phyloP scores from a whole-genome alignment of 1,140 invertebrate species.

The Batillaria attramentaria region DNA sequence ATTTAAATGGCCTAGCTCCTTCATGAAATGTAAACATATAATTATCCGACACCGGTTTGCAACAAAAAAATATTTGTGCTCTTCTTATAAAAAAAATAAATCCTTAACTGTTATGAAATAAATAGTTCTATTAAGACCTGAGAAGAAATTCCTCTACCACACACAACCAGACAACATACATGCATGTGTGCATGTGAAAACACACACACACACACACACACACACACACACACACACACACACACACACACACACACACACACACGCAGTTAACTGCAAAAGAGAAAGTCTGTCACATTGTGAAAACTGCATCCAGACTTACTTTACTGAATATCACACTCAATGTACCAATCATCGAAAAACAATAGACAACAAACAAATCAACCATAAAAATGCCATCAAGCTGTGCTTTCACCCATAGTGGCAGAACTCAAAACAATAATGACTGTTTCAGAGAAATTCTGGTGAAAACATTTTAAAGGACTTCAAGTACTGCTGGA shows the following conservation, averaged over 20 bases:
- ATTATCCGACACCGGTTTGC: neutral
- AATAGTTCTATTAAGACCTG: neutral
- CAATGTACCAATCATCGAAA: too few relatives aligned
- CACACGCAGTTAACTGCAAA: too few relatives aligned
- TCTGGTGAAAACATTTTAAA: too few relatives aligned
- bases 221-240: neutral
- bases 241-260: conserved; percentile 5
- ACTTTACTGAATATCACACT: too few relatives aligned
- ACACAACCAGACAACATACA: neutral
- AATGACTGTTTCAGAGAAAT: too few relatives aligned
- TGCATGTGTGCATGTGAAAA: neutral
- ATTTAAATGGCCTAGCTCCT: neutral
- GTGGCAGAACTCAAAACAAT: too few relatives aligned
- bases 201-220: neutral
- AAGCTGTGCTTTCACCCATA: too few relatives aligned
- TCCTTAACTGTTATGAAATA: neutral
- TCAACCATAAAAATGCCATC: neutral
- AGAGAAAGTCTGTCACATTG: too few relatives aligned
- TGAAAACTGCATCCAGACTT: too few relatives aligned
- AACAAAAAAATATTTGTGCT: neutral
- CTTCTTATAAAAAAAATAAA: neutral
- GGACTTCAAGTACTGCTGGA: too few relatives aligned
- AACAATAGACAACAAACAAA: neutral
- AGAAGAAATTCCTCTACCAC: neutral
- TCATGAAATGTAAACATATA: neutral